Evolutionary conservation across 2,888 invertebrate species (phyloP).

Genomic region (Omphaloscelis lunosa): DNA sequence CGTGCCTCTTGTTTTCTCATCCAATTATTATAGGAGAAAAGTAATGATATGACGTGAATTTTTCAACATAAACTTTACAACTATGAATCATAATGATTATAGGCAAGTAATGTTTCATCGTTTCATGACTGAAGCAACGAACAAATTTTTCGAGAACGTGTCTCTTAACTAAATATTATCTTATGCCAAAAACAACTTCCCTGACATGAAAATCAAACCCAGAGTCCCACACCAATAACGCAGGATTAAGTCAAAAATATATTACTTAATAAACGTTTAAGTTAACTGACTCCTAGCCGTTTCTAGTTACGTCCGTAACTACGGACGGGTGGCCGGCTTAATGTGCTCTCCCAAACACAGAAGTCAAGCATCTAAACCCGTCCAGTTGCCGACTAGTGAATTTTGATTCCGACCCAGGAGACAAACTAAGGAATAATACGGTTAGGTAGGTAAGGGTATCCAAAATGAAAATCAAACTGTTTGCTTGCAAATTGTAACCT

Average conservation of each 20-base stretch:
- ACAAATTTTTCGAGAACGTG: too few relatives aligned
- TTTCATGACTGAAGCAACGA: background rate
- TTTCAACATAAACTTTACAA: background rate
- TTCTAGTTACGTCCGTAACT: slow-evolving; percentile 56
- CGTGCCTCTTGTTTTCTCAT: slow-evolving; percentile 20
- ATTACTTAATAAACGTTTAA: slow-evolving; percentile 53
- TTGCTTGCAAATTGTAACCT: slow-evolving; percentile 29
- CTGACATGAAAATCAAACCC: background rate
- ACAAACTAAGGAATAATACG: slow-evolving; percentile 45
- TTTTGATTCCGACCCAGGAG: slow-evolving; percentile 61
- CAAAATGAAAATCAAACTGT: slow-evolving; percentile 45
- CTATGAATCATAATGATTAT: background rate
- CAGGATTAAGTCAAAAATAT: slow-evolving; percentile 47
- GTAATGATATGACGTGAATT: background rate
- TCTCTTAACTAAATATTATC: background rate
- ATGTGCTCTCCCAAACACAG: slow-evolving; percentile 53
- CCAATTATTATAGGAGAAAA: slow-evolving; percentile 11
- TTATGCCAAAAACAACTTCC: background rate
- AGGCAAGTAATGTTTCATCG: background rate
- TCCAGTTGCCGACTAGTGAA: slow-evolving; percentile 61
- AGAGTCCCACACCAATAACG: slow-evolving; percentile 8
- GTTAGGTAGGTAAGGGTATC: slow-evolving; percentile 21
- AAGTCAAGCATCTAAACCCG: slow-evolving; percentile 56
- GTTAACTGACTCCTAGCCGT: slow-evolving; percentile 49
- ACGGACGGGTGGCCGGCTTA: slow-evolving; percentile 49